Evolutionary conservation across 1,140 invertebrate genomes (phyloP).

Genomic region (Cepaea nemoralis): DNA sequence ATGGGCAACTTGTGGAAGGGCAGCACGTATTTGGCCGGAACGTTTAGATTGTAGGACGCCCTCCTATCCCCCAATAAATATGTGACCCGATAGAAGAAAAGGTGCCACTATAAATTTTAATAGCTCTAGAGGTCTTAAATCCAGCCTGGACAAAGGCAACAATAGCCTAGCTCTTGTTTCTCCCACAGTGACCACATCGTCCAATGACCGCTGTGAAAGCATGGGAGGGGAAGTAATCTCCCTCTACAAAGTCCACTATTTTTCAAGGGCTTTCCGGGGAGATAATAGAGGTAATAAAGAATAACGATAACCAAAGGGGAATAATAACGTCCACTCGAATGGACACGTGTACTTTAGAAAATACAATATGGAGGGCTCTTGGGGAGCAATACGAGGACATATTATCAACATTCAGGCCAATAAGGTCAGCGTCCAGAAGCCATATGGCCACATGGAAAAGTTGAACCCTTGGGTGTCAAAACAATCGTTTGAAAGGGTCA

Average conservation of each 20-base stretch:
- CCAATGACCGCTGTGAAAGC: neutral
- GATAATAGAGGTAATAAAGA: constrained; percentile 5
- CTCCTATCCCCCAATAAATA: too few species aligned
- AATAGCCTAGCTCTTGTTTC: constrained; percentile 12
- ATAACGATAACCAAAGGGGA: neutral
- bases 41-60: too few species aligned
- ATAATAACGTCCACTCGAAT: constrained; percentile 16
- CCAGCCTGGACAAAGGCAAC: constrained; percentile 1
- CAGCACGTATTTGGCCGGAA: too few species aligned
- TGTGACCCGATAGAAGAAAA: neutral
- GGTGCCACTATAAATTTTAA: neutral
- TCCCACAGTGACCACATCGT: neutral
- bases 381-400: neutral
- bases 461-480: neutral
- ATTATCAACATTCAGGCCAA: neutral
- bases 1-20: too few species aligned
- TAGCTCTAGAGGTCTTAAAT: neutral
- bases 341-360: constrained; percentile 9
- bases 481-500: too few species aligned
- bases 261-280: neutral
- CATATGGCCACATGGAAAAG: neutral
- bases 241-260: neutral
- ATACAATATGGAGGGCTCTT: neutral
- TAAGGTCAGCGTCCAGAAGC: neutral
- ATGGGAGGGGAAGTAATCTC: constrained; percentile 6